Conservation (phyloP, 2,888 invertebrate genomes). For the Drosophila kanekoi region DNA sequence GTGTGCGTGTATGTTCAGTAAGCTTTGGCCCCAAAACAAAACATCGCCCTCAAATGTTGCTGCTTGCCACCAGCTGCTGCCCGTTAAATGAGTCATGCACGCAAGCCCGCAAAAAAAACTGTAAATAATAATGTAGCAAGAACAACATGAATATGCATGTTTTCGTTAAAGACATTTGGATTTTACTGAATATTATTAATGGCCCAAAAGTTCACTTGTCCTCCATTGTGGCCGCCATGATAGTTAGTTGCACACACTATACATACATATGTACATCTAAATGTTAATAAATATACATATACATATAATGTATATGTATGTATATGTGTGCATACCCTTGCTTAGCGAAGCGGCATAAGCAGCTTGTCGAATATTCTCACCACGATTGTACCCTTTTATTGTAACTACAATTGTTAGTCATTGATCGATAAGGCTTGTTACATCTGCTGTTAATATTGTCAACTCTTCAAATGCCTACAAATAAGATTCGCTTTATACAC, state of each 20-base stretch:
- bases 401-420: neutral
- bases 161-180: conserved; percentile 41
- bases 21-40: conserved; percentile 55
- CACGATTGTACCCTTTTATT: neutral
- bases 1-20: conserved; percentile 24
- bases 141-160: conserved; percentile 28
- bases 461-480: neutral
- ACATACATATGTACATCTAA: neutral
- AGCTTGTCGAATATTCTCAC: conserved; percentile 10
- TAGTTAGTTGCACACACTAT: conserved; percentile 33
- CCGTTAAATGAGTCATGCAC: conserved; percentile 71
- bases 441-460: no score
- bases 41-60: conserved; percentile 52
- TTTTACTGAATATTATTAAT: conserved; percentile 49
- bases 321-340: conserved; percentile 7
- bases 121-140: conserved; percentile 38
- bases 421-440: no score
- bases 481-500: neutral
- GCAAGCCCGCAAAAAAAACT: conserved; percentile 52
- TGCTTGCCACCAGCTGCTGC: conserved; percentile 56
- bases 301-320: neutral
- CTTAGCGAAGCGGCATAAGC: conserved; percentile 4
- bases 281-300: neutral
- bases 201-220: conserved; percentile 41
- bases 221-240: conserved; percentile 43